These are phyloP conservation scores for Hydrotaea diabolus DNA, from an alignment of 2,888 invertebrate genomes.

Conservation along the genomic window DNA sequence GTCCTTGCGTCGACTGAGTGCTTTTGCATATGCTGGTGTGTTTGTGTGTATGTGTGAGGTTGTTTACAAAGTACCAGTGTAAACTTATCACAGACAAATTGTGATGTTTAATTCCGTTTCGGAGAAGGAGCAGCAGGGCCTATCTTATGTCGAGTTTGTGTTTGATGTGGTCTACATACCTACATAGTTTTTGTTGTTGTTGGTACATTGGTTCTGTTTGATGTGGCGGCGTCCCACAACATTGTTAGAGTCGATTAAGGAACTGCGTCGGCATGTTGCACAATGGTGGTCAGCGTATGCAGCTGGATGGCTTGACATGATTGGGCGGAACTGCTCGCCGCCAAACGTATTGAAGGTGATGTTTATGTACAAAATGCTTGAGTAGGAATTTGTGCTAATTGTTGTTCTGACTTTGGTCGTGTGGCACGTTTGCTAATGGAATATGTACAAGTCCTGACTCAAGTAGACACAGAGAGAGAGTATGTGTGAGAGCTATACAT, in stretches of 20 bases:
- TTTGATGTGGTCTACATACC: conserved; percentile 41
- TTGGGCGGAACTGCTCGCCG: neutral
- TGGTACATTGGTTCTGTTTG: neutral
- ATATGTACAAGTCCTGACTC: too few relatives aligned
- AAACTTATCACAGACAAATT: neutral
- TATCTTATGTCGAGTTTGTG: neutral
- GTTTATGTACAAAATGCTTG: neutral
- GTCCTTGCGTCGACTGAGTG: too few relatives aligned
- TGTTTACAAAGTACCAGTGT: neutral
- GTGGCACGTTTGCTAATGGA: too few relatives aligned
- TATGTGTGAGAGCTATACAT: neutral
- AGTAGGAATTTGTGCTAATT: too few relatives aligned
- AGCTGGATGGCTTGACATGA: neutral
- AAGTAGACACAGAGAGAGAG: neutral
- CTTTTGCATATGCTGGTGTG: neutral
- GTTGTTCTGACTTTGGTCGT: too few relatives aligned
- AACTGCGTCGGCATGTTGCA: neutral
- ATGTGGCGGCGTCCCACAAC: neutral
- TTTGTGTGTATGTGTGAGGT: neutral
- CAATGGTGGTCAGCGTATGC: neutral
- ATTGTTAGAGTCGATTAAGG: neutral
- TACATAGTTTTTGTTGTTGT: conserved; percentile 17
- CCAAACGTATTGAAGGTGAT: neutral
- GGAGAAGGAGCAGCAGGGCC: neutral
- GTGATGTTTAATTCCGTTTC: neutral